Evolutionary conservation across 2,113 vertebrate genomes (phyloP), one percentile per base, ranked within the genome.

Genomic region (Rissa tridactyla): DNA sequence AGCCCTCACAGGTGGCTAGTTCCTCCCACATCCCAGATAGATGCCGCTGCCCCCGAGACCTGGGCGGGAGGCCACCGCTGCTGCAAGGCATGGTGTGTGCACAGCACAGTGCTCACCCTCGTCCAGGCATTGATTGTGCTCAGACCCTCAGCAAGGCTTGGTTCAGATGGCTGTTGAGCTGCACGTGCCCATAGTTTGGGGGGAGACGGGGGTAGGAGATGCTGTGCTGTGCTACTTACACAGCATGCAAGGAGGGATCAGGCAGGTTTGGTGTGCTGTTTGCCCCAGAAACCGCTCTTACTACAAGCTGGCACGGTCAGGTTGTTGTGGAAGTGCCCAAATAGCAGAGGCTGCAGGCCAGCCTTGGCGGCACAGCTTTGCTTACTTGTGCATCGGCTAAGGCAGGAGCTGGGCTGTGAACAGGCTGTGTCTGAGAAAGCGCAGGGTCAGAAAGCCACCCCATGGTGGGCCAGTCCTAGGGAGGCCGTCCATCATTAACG

Each of bases 131-230:
- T 44, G 58, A 10, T 27, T 52, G 20, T 36, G 44, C 62, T 82
- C 36, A 78, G 51, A 46, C 38, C 29, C 19, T n/a, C 3, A 2
- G n/a, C 1, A 1, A 32, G 5, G 3, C 29, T 52, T 1, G 0
- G 10, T 66, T 73, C 60, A 58, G 55, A 21, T 49, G 51, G 12
- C 30, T 78, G 2, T 5, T 79, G 57, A 82, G 57, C 58, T 94
- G 72, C 42, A 70, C 27, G 21, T 36, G 32, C 47, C 42, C 10
- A 0, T 54, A 32, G 61, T 60, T 69, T 69, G 40, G 9, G 34
- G 38, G 34, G 11, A 68, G 13, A 62, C 66, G 12, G 14, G 7
- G 1, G 1, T 25, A 40, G 46, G 65, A 64, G 52, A 49, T 66
- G 42, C 52, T 90, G 29, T 62, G 42, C 51, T 66, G 29, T 62